Conservation (phyloP, 2,888 invertebrate genomes). For the Podabrus alpinus region DNA sequence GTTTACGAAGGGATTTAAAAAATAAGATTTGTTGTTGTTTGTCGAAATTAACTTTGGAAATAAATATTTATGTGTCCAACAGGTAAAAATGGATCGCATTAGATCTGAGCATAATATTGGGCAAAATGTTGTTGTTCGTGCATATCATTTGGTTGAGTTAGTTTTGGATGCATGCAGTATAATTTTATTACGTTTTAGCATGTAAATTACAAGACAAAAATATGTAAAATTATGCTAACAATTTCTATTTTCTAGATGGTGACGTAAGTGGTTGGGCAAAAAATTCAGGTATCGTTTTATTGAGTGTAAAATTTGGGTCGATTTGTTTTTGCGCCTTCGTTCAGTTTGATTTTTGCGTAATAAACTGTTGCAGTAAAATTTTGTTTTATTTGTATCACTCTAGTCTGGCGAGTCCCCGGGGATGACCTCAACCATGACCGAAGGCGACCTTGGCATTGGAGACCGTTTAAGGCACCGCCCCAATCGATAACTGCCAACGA, state of each 20-base stretch:
- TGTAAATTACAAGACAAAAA: neutral
- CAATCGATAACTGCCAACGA: constrained; percentile 40
- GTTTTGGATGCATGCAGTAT: neutral
- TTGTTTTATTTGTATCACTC: neutral
- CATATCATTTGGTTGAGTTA: neutral
- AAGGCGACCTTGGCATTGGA: constrained; percentile 40
- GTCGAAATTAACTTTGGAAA: neutral
- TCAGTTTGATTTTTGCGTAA: neutral
- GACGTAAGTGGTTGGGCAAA: neutral
- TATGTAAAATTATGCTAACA: neutral
- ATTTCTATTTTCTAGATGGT: neutral
- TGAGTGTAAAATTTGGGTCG: neutral
- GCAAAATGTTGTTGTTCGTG: neutral
- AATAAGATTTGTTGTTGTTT: no score
- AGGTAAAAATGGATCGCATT: neutral
- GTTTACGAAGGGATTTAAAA: no score
- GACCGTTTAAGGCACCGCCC: constrained; percentile 31
- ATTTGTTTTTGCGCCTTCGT: neutral
- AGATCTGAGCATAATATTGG: neutral
- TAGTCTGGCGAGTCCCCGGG: constrained; percentile 23
- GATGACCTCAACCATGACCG: constrained; percentile 44
- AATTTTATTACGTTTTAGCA: neutral
- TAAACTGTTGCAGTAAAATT: neutral
- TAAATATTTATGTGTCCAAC: neutral
- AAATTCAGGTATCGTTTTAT: neutral